Base-by-base conservation (phyloP, 2,113 vertebrate species). In the Conger conger region DNA sequence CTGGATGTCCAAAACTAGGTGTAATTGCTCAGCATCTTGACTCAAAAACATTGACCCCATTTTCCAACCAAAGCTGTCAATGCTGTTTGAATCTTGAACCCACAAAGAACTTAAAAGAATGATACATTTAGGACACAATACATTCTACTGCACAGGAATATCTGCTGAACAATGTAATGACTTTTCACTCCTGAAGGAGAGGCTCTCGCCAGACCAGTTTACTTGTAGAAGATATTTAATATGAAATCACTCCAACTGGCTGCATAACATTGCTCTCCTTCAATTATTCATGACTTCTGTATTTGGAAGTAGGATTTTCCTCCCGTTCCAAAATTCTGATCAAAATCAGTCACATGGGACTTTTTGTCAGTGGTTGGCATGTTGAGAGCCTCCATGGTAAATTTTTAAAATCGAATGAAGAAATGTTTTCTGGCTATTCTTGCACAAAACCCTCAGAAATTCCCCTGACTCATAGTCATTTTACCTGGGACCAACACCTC, bases 211-310 rank as follows among this genome's bases (percentile, higher is more conserved):
- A 23, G 0, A 17, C 4, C 76, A 54, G 36, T 53, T 82, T 77
- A 76, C 81, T 37, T 85, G 1, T 8, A 85, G 0, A 83, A 73
- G 23, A 18, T 23, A 79, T 7, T 68, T 81, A 36, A 76, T 81
- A 45, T 42, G n/a, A 79, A 38, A 68, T 76, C 16, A 53, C 27
- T 40, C 83, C 79, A 60, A 35, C 53, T 83, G 78, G 85, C 78
- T 85, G 81, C 82, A 33, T 77, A 42, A 86, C 80, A 87, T 86
- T 18, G 82, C 84, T 80, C 53, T 42, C 30, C 18, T 73, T 88
- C 85, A 77, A 84, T 88, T 89, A 87, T 88, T 88, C 36, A 89
- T 37, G 27, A 83, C n/a, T 81, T 81, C 38, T 82, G 57, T 38
- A 80, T 83, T 77, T 87, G 38, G 84, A 76, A 85, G 57, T 38